phyloP scores from a whole-genome alignment of 2,113 vertebrate species.

The Coptodon rendalli region DNA sequence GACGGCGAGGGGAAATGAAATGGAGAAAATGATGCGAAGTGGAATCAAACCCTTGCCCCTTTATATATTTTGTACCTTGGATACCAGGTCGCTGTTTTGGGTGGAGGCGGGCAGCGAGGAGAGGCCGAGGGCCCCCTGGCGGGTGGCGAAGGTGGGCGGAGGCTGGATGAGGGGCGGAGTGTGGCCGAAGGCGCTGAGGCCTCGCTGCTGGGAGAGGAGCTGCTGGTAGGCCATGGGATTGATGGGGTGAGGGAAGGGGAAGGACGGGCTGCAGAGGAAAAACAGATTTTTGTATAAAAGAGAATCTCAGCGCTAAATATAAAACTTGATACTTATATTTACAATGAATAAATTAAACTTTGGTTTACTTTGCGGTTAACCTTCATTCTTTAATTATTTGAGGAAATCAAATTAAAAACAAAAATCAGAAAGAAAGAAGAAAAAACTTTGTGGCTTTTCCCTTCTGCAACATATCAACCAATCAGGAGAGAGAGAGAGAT shows the following conservation, averaged over 20 bases:
- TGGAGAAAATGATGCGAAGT: background rate
- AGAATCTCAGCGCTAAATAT: background rate
- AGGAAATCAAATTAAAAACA: background rate
- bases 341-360: background rate
- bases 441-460: background rate
- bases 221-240: conserved; percentile 96
- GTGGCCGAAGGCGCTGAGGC: conserved; percentile 89
- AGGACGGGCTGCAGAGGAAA: conserved; percentile 79
- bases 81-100: conserved; percentile 64
- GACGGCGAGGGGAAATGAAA: background rate
- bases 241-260: conserved; percentile 92
- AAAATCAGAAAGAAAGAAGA: background rate
- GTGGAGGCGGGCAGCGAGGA: conserved; percentile 63
- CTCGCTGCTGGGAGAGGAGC: conserved; percentile 88
- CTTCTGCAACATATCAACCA: background rate
- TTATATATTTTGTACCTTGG: conserved; percentile 28
- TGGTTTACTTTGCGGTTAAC: background rate
- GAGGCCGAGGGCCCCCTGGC: conserved; percentile 74
- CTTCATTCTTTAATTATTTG: background rate
- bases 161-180: conserved; percentile 88
- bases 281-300: background rate
- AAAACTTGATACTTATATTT: background rate
- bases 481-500: background rate
- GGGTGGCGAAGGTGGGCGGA: conserved; percentile 80
- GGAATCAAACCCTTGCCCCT: background rate